These are phyloP conservation scores for Apamea epomidion DNA, from an alignment of 2,888 invertebrate species.

Conservation along the genomic window DNA sequence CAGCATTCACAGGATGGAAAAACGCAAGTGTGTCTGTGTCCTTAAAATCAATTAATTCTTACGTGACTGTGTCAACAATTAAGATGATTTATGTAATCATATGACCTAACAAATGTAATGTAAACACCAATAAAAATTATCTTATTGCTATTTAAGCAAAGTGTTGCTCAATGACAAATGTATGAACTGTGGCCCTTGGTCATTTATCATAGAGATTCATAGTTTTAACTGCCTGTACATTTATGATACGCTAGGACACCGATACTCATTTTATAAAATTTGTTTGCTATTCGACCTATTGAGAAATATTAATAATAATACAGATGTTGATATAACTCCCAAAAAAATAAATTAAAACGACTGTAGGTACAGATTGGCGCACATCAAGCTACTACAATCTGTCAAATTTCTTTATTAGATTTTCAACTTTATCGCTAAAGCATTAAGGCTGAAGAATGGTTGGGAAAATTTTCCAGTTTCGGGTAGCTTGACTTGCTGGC, in stretches of 20 bases:
- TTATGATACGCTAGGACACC: neutral
- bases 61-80: slow-evolving; percentile 2
- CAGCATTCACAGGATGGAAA: neutral
- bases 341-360: no score
- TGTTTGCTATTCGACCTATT: no score
- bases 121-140: slow-evolving; percentile 54
- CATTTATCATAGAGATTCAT: slow-evolving; percentile 24
- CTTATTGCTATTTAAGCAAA: slow-evolving; percentile 38
- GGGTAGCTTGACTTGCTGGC: no score
- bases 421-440: no score
- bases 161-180: slow-evolving; percentile 29
- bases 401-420: no score
- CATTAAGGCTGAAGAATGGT: no score
- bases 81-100: slow-evolving; percentile 46
- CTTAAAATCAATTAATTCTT: slow-evolving; percentile 38
- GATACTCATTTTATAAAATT: no score
- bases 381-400: no score
- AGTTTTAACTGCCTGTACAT: neutral
- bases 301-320: no score
- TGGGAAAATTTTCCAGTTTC: no score
- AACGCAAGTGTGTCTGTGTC: neutral
- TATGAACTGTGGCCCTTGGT: slow-evolving; percentile 18
- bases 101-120: slow-evolving; percentile 46
- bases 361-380: no score
- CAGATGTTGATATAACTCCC: no score